Evolutionary conservation across 1,140 invertebrate genomes (phyloP), one percentile per base, ranked within the genome.

Genomic region (Habropoda laboriosa): DNA sequence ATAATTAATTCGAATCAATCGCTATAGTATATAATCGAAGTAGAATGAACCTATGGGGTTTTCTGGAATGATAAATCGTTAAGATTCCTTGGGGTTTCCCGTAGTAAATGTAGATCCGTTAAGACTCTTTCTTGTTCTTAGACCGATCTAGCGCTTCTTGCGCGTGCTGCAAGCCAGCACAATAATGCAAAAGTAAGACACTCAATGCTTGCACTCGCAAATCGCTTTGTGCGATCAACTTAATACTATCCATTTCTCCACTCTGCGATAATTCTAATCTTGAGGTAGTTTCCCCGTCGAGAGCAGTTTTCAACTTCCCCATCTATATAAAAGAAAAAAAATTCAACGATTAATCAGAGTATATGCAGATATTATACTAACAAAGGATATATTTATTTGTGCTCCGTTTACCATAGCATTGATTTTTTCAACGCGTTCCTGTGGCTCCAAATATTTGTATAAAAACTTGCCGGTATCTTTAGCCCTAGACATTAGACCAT

Each of bases 181-280:
- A 98, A 92, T 97, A 97, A 90, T 98, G 96, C 80, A 98, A 92
- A 95, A 98, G 95, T 42, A 98, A 93, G 35, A 97, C 95, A 38
- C 96, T 96, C 71, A 98, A 91, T 1, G 96, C 96, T 89, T 97
- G 96, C 5, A 96, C 95, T 86, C 96, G 95, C 80, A 96, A 94
- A 88, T 97, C 96, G 35, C 95, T 96, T 88, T 96, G 94, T 66
- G 90, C 93, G 79, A 94, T 94, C 83, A 94, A 89, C 86, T 94
- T 94, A 13, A 93, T 91, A 82, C 92, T 95, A 83, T 95, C 95
- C 60, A 92, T 90, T 71, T 94, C 91, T 79, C 84, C 82, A 57
- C 79, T 88, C 58, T 92, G 91, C 16, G 90, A 90, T 75, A 92
- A 77, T 67, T 90, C 89, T 83, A 90, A 82, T 89, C 92, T 89